A percentile compares a stretch with the other conserved stretches of the same genome.
These are phyloP conservation scores for Drosophila sproati DNA, from an alignment of 1,140 invertebrate species.

Conservation along the genomic window DNA sequence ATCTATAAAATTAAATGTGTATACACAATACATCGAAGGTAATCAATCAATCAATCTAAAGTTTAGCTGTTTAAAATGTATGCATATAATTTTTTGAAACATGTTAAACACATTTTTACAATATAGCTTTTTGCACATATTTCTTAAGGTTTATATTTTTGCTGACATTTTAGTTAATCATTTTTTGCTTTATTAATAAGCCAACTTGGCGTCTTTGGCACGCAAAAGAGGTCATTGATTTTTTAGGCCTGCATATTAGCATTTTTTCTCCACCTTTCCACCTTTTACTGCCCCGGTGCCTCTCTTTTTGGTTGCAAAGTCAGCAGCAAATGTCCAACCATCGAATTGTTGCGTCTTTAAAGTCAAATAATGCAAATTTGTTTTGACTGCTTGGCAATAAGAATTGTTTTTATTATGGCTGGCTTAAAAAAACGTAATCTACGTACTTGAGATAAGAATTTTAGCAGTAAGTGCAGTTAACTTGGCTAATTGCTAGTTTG, in stretches of 20 bases:
- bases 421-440: background rate
- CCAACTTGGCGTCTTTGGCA: conserved; percentile 57
- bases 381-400: conserved; percentile 31
- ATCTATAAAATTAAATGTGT: too few relatives aligned
- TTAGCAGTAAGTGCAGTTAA: conserved; percentile 16
- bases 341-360: conserved; percentile 22
- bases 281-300: background rate
- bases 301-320: background rate
- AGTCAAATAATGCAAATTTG: conserved; percentile 39
- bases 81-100: conserved; percentile 1
- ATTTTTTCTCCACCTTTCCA: background rate
- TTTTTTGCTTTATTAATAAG: conserved; percentile 59
- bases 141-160: conserved; percentile 27
- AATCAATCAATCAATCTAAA: background rate
- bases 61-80: background rate
- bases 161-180: background rate
- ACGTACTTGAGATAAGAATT: conserved; percentile 28
- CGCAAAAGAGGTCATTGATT: conserved; percentile 75
- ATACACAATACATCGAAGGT: too few relatives aligned
- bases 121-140: conserved; percentile 4
- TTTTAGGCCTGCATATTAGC: conserved; percentile 28
- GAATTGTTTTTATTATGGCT: background rate
- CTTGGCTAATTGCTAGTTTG: background rate
- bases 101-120: conserved; percentile 25
- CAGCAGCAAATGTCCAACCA: conserved; percentile 20